Base-by-base conservation (phyloP, 2,888 invertebrate species). In the Cheilosia variabilis region DNA sequence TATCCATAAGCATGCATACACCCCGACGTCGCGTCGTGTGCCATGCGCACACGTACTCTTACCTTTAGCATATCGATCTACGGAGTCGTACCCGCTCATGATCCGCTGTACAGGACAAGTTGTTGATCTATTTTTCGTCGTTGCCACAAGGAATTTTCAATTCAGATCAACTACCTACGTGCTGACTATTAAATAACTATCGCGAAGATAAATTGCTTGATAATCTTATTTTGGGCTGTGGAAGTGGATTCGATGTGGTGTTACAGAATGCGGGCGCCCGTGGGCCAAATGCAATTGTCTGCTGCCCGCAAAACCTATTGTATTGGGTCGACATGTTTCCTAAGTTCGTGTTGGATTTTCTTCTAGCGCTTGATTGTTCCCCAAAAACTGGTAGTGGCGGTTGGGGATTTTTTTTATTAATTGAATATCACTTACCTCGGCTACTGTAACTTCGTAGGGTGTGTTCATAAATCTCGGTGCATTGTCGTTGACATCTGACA, bases 401-500 rank as follows among this genome's bases (percentile, higher is more conserved):
- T 27, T 15, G 50, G 22, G 62, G 45, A 31, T 66, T 50, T 68
- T 78, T 60, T 15, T 6, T 72, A 62, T 68, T 79, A 80, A 75
- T 72, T 81, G 62, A 66, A 68, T 77, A 86, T 80, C 81, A 91
- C 93, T 94, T 93, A 97, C 97, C 95, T 98, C 97, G 37, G 97
- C 95, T 88, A 97, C 96, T 86, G 94, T 95, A 77, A 96, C 95
- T 92, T 96, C 95, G 91, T 97, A 97, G 58, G 97, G 97, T 80
- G 95, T 95, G 90, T 96, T 96, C 90, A 96, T 94, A 93, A 98
- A 97, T 90, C 95, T 94, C 34, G 97, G 97, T 68, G 96, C 95
- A 92, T 98, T 98, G 93, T 98, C 97, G 91, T 98, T 97, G 91
- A 97, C 95, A 93, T 98, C 97, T 45, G 96, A 97, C 89, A 97